Base-by-base conservation (phyloP, 2,797 vertebrate species). In the Chromobotia macracanthus region DNA sequence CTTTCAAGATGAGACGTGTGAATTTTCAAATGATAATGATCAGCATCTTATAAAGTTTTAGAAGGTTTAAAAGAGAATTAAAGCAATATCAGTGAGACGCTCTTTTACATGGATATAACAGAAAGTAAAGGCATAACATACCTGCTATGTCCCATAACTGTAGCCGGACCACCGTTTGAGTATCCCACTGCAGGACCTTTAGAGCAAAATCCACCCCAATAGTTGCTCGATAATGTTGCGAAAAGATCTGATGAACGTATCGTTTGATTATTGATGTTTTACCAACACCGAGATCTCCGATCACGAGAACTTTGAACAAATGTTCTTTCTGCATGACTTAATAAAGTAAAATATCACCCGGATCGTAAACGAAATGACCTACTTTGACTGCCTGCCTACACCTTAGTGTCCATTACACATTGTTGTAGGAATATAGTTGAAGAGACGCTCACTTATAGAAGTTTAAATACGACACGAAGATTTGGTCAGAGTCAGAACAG, bases 81-180 rank as follows among this genome's bases (percentile, higher is more conserved):
- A 56, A 76, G 67, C 6, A 51, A 74, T 3, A 0, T 0, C 7
- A 55, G 28, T 7, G 4, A 41, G 38, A 41, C 6, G 58, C 25
- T 31, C 6, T 60, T 41, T 65, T 18, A 16, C 35, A 25, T 8
- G 55, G 0, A 53, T 0, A 61, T 11, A 41, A 50, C 51, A 7
- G 19, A 13, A 56, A 8, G 38, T 12, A 58, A 67, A 28, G 1
- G 3, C 10, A 44, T 21, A 13, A 80, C 77, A 35, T 80, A 95
- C 94, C 94, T 38, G 94, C 94, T 38, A 94, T 94, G 87, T 95
- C 94, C 94, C 94, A 95, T 16, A 95, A 89, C 89, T 95, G 94
- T 55, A 95, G 83, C 4, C 93, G 86, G 80, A 95, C 86, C 81
- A 93, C 88, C 0, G 93, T 92, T 72, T 86, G 87, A 6, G 87